A percentile compares a stretch with the other conserved stretches of the same genome.
These are phyloP conservation scores for Eubasilissa splendida DNA, from an alignment of 2,888 invertebrate genomes.

Conservation along the genomic window DNA sequence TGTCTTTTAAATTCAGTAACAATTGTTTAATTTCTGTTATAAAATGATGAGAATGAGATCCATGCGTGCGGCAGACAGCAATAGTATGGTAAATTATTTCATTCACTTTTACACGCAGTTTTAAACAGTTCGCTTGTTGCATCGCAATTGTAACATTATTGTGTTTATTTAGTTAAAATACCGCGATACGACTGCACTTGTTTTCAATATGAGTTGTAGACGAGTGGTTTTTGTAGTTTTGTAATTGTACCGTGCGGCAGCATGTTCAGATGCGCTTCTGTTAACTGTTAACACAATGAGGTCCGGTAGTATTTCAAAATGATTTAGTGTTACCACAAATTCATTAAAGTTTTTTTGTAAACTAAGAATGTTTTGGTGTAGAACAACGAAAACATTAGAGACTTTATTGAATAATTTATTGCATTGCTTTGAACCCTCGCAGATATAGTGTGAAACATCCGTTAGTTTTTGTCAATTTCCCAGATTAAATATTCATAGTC, in stretches of 20 bases:
- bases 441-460: neutral
- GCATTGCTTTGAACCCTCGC: neutral
- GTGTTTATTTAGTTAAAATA: neutral
- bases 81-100: neutral
- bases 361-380: neutral
- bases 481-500: neutral
- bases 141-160: no score
- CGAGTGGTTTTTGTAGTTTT: neutral
- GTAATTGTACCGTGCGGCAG: neutral
- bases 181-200: neutral
- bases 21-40: no score
- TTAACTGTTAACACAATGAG: no score
- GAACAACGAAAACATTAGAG: neutral
- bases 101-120: neutral
- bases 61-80: neutral
- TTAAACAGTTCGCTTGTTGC: neutral
- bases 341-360: slow-evolving; percentile 1
- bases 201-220: neutral
- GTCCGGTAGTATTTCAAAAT: neutral
- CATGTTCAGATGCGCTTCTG: no score
- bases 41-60: neutral
- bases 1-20: neutral
- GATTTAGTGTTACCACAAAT: neutral
- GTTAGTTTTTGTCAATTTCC: neutral
- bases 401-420: neutral